These are phyloP conservation scores for Catostylus mosaicus DNA, from an alignment of 30 jellyfish, hydroid and myxozoan species.

Conservation along the genomic window DNA sequence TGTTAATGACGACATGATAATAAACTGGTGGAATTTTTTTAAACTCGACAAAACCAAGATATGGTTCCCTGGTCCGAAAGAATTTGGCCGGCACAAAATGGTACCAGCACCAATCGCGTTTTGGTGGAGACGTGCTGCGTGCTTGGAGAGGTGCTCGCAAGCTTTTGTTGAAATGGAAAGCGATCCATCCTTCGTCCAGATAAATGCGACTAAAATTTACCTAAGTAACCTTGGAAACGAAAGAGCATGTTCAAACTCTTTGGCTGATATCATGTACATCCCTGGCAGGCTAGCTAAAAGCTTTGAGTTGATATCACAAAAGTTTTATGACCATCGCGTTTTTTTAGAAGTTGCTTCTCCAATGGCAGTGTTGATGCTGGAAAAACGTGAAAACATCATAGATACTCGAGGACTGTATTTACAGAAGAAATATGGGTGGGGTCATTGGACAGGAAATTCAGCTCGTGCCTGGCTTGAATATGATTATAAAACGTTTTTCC, in stretches of 20 bases:
- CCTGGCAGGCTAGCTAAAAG: conserved; percentile 40
- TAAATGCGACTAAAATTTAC: conserved; percentile 4
- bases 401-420: conserved; percentile 40
- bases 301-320: conserved; percentile 36
- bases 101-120: conserved; percentile 10
- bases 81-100: background rate
- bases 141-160: conserved; percentile 48
- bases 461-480: conserved; percentile 21
- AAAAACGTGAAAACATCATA: conserved; percentile 14
- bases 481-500: conserved; percentile 7
- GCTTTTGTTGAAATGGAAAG: conserved; percentile 15
- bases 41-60: conserved; percentile 34
- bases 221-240: conserved; percentile 7
- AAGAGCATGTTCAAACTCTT: conserved; percentile 34
- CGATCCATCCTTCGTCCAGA: background rate
- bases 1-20: conserved; percentile 70
- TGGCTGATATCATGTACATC: conserved; percentile 69
- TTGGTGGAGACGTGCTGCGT: conserved; percentile 33
- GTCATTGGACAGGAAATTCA: conserved; percentile 10
- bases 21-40: conserved; percentile 75
- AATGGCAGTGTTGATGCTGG: conserved; percentile 38
- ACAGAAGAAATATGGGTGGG: conserved; percentile 51
- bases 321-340: conserved; percentile 28
- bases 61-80: conserved; percentile 44
- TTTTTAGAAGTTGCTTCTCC: conserved; percentile 75